Evolutionary conservation across 2,888 invertebrate species (phyloP), one percentile per base, ranked within the genome.

Genomic region (Eilema caniola): DNA sequence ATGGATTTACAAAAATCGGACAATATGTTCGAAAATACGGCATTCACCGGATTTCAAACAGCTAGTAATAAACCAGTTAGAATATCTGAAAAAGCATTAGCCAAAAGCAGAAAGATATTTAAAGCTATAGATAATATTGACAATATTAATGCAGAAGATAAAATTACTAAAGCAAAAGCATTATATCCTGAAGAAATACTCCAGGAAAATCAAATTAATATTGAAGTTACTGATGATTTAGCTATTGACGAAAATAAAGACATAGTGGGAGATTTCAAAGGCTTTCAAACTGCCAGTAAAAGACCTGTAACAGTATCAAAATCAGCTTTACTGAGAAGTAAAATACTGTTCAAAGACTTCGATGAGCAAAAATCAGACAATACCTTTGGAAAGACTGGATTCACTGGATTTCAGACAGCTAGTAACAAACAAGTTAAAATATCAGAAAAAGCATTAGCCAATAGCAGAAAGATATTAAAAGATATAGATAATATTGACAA

Each of bases 61-160:
- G 90, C 88, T 20, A 88, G 79, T 75, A 90, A 90, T 16, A 90
- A 90, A 78, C 71, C 76, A 31, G 83, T 91, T 0, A 69, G 63
- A n/a, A 67, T 92, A 61, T 89, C 91, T 10, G 85, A 90, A 82
- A 83, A 90, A 72, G 85, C 89, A 24, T 76, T 94, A 53, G 82
- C 85, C 7, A 90, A 86, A 78, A 91, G 89, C 61, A 90, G 79
- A 74, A 83, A 85, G 28, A 75, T 93, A 23, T 92, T 93, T 61
- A 59, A 72, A 5, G 77, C 78, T 1, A 47, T 68, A 14, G 75
- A 85, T 65, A 41, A 20, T 16, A 12, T 31, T 25, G 75, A 85
- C 64, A 41, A 20, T 16, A 12, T 31, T 25, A 41, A 11, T 62
- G n/a, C 16, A n/a, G 2, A 25, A 56, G 57, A 60, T 66, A 41